phyloP scores from a whole-genome alignment of 2,113 vertebrate species.

The Pyrgilauda ruficollis region DNA sequence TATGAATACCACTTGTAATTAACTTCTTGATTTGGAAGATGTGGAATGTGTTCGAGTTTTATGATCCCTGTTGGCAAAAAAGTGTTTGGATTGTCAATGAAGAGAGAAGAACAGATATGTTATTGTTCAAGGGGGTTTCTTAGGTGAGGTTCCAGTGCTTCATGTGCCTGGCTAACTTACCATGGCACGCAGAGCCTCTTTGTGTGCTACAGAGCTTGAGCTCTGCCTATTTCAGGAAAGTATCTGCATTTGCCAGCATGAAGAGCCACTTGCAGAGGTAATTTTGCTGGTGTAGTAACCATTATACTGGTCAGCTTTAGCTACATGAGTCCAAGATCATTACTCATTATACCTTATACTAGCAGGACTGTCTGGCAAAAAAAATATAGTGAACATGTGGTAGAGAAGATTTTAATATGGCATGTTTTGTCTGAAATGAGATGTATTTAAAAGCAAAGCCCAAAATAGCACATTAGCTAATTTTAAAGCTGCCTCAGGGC shows the following conservation, averaged over 20 bases:
- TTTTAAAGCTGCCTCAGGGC: constrained; percentile 15
- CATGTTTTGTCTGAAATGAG: constrained; percentile 23
- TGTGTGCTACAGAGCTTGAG: accelerated
- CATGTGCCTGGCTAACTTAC: not conserved
- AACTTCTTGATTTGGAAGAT: not conserved
- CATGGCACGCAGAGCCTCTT: not conserved
- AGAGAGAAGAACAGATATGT: not conserved
- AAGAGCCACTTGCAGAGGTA: not conserved
- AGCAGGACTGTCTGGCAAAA: not conserved
- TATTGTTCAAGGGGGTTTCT: not conserved
- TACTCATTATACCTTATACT: not conserved
- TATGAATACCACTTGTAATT: not conserved
- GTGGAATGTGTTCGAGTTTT: not conserved
- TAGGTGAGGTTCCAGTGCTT: not conserved
- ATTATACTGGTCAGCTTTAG: not conserved
- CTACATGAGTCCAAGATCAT: not conserved
- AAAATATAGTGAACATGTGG: not conserved
- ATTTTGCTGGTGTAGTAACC: not conserved
- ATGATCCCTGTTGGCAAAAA: not conserved
- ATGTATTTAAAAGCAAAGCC: constrained; percentile 2
- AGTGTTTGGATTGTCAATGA: not conserved
- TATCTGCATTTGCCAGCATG: not conserved
- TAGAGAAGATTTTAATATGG: not conserved
- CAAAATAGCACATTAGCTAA: not conserved
- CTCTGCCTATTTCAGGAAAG: not conserved